Evolutionary conservation across 2,113 vertebrate species (phyloP), one percentile per base, ranked within the genome.

Genomic region (Siniperca knerii): DNA sequence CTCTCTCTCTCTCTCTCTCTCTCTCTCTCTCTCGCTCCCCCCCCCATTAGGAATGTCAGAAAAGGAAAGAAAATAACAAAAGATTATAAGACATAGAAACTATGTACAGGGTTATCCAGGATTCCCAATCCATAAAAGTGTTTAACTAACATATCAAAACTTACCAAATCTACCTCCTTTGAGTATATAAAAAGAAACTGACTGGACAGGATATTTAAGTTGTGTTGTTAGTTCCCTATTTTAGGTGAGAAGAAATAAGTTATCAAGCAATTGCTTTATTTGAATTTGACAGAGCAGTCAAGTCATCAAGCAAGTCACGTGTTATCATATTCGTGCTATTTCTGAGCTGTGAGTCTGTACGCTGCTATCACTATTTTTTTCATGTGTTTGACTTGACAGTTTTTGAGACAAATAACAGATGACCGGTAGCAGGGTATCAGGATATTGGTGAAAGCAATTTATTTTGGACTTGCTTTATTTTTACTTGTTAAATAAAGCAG

Each of bases 401-500:
- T 65, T 82, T 52, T 79, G 20, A 84, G 68, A 77, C n/a, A 55
- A 61, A 60, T 64, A 83, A 40, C 78, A 60, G 65, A 58, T 69
- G 72, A 85, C 76, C 13, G 15, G 21, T 62, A 21, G 35, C 50
- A 54, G 54, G 5, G 29, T 82, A 74, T 50, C 18, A 42, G 75
- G 55, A 29, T 76, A 1, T 65, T 13, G 16, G 25, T 33, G 46
- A 50, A 85, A 80, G 52, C 61, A 20, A 77, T 91, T 92, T 88
- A 82, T 83, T 89, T 77, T 75, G 21, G 67, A 75, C 52, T 29
- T 16, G 21, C 68, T 78, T 77, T 78, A 35, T 83, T 88, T 78
- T 77, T 64, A 48, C 89, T 82, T 44, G 70, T 79, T 87, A 85
- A 87, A 81, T 74, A 78, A 72, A 83, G 20, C 67, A 55, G 77